Conservation (phyloP, 2,113 vertebrate genomes). For the Gasterosteus nipponicus region DNA sequence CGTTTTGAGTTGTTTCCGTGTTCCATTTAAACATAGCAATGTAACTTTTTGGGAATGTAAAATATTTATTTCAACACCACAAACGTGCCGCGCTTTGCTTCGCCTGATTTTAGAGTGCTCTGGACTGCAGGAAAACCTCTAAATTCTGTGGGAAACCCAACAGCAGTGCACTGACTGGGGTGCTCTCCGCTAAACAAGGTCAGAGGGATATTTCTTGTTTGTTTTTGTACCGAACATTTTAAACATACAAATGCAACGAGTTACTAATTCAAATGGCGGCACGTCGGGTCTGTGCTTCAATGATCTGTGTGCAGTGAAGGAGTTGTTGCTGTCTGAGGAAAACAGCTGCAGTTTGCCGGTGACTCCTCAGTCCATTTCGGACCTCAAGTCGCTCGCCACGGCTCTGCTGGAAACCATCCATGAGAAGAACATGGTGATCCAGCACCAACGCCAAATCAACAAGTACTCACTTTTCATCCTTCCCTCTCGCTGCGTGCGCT, state of each 20-base stretch:
- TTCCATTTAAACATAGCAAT: neutral
- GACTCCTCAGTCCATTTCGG: slow-evolving; percentile 95
- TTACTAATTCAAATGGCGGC: neutral
- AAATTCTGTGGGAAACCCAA: slow-evolving; percentile 85
- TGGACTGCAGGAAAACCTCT: slow-evolving; percentile 90
- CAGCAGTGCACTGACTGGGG: slow-evolving; percentile 92
- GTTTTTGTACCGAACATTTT: too few species aligned
- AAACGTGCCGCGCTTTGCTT: neutral
- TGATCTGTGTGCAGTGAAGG: slow-evolving; percentile 85
- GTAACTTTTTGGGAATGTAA: neutral
- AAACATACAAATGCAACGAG: neutral
- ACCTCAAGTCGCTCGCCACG: slow-evolving; percentile 96
- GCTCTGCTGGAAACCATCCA: slow-evolving; percentile 96
- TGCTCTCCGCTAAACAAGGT: slow-evolving; percentile 98
- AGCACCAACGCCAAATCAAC: slow-evolving; percentile 97
- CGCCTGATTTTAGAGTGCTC: slow-evolving; percentile 84
- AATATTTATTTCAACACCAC: neutral
- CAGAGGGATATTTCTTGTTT: neutral
- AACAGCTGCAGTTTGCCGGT: slow-evolving; percentile 93
- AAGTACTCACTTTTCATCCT: slow-evolving; percentile 76
- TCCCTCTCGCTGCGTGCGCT: neutral
- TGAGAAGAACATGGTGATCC: slow-evolving; percentile 97
- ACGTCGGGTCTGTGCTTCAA: neutral
- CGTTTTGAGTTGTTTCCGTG: neutral
- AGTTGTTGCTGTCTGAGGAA: slow-evolving; percentile 90